Evolutionary conservation across 1,140 invertebrate species (phyloP), one percentile per base, ranked within the genome.

Genomic region (Drosophila arawakana): DNA sequence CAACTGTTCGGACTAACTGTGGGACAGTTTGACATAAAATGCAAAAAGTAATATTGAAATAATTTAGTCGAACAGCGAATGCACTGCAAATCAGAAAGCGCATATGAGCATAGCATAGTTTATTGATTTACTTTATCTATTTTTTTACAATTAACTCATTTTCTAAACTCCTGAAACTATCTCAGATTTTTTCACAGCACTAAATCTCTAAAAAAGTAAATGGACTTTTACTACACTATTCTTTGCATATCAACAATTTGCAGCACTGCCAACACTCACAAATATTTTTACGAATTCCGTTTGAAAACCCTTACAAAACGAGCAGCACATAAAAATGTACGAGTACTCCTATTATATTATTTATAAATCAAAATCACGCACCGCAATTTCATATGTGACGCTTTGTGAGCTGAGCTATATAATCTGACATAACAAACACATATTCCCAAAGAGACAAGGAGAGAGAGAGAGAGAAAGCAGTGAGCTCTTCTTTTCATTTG

Each of bases 331-430:
- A 74, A 74, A 74, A 74, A 62, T 70, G 66, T 62, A 59, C 49
- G 71, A 61, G 65, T 52, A 47, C 47, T 60, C 7, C 47, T 73
- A 74, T 74, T 74, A 71, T 75, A 75, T 71, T 63, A 75, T 65
- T 75, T 71, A 75, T 75, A 75, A 75, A 70, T 75, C 73, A 75
- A 75, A 75, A 75, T 75, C 73, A 75, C 68, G 73, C 73, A 75
- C 44, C 60, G 68, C 59, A 75, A 75, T 75, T 75, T 72, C 60
- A 62, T 57, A 62, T 74, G 65, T 39, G 57, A 49, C 21, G 71
- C 71, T 55, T 60, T 61, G 41, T 60, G 57, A 69, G 71, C 65
- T 61, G 35, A 69, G 71, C 65, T 41, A 73, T 73, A 73, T 73
- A 73, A 73, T 69, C 71, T 69, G 57, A 47, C 34, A 55, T 46